phyloP scores from a whole-genome alignment of 2,888 invertebrate species.

The Antheraea assamensis region DNA sequence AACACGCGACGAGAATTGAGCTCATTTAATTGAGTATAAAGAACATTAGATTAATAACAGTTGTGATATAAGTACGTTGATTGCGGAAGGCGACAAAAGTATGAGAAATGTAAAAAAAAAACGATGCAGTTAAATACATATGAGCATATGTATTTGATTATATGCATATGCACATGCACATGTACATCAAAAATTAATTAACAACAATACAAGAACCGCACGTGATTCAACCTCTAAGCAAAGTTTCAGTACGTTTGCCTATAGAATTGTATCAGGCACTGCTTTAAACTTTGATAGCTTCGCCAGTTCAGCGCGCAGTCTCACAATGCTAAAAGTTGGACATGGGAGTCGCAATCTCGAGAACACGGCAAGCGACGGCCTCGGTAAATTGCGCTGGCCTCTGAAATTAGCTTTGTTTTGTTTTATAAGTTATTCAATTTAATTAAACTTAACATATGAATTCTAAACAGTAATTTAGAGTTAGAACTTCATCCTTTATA shows the following conservation, averaged over 20 bases:
- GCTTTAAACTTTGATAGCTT: conserved; percentile 70
- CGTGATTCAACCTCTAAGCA: neutral
- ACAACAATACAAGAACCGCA: conserved; percentile 1
- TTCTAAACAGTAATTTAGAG: conserved; percentile 1
- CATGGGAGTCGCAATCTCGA: conserved; percentile 46
- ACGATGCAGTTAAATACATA: neutral
- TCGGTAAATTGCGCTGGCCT: conserved; percentile 28
- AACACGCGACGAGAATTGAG: no score
- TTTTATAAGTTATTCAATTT: conserved; percentile 20
- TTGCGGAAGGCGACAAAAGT: neutral
- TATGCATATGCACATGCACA: neutral
- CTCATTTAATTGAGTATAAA: no score
- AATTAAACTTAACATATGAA: neutral
- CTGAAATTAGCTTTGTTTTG: conserved; percentile 43
- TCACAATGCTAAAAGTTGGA: conserved; percentile 38
- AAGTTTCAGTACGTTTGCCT: conserved; percentile 53
- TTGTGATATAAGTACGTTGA: neutral
- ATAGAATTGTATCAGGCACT: conserved; percentile 59
- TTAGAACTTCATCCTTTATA: neutral
- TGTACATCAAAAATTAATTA: neutral
- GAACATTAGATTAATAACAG: no score
- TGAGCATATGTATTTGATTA: no score
- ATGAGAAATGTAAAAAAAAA: neutral
- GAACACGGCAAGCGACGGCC: conserved; percentile 32
- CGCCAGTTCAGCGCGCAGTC: conserved; percentile 50